Percentiles rank a stretch among this genome's conserved stretches.
These are phyloP conservation scores for Pemphigus obesinymphae DNA, from an alignment of 1,140 invertebrate species.

Conservation along the genomic window DNA sequence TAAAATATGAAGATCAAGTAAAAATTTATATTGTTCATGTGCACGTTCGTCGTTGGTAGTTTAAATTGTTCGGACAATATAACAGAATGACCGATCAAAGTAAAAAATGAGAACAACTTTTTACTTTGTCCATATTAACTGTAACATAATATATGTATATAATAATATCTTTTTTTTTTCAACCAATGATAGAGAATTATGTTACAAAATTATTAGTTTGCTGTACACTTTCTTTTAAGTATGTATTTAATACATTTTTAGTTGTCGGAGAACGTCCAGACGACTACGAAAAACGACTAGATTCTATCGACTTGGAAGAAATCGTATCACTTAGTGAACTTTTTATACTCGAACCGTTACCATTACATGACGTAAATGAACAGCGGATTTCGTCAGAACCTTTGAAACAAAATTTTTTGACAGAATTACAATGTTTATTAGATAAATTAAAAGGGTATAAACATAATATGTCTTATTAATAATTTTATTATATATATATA, in stretches of 20 bases:
- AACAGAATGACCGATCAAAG: no score
- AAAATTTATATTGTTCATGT: no score
- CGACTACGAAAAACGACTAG: not conserved
- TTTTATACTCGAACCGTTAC: not conserved
- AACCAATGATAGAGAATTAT: not conserved
- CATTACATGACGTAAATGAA: not conserved
- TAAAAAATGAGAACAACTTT: no score
- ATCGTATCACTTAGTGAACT: slow-evolving; percentile 8
- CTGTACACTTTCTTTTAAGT: no score
- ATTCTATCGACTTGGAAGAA: slow-evolving; percentile 7
- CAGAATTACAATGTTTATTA: not conserved
- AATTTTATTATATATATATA: not conserved
- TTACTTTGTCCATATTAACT: no score
- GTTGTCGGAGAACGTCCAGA: not conserved
- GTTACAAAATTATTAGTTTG: not conserved
- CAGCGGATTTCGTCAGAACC: not conserved
- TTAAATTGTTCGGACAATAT: no score
- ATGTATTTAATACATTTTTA: no score
- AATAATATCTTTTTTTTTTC: not conserved
- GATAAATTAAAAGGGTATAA: slow-evolving; percentile 26
- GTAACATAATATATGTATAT: not conserved
- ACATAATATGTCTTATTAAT: not conserved
- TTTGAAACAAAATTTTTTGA: slow-evolving; percentile 21
- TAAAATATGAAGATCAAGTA: no score
- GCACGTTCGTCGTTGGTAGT: no score